phyloP scores from a whole-genome alignment of 2,113 vertebrate genomes.

The Stegostoma tigrinum region DNA sequence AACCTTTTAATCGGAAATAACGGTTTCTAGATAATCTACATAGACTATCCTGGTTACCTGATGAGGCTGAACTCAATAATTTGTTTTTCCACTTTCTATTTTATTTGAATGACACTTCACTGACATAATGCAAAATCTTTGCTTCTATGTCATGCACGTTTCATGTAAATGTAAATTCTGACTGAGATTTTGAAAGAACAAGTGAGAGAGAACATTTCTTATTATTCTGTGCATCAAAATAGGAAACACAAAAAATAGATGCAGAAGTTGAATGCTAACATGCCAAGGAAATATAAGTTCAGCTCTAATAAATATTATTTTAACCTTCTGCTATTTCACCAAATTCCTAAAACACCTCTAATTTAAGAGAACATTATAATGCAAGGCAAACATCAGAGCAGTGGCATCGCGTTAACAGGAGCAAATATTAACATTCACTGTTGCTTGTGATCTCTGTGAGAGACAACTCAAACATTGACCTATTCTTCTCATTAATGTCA shows the following conservation, averaged over 20 bases:
- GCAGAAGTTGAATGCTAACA: not conserved
- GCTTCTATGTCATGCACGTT: not conserved
- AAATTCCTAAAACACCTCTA: not conserved
- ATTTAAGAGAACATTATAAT: not conserved
- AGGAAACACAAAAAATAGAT: not conserved
- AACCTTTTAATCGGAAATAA: not conserved
- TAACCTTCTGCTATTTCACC: not conserved
- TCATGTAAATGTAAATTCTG: not conserved
- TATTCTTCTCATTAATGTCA: not conserved
- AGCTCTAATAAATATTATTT: not conserved
- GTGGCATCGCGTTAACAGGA: not conserved
- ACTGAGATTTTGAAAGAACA: not conserved
- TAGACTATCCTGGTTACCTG: not conserved
- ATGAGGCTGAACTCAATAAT: not conserved
- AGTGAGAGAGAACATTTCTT: not conserved
- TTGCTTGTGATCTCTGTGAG: not conserved
- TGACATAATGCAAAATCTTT: not conserved
- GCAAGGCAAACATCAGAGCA: not conserved
- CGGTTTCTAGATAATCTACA: not conserved
- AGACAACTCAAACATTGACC: not conserved
- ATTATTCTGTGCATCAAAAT: not conserved
- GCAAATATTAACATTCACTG: not conserved
- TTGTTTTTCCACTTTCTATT: not conserved
- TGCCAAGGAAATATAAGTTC: not conserved
- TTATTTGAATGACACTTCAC: not conserved